Evolutionary conservation across 2,888 invertebrate species (phyloP), one percentile per base, ranked within the genome.

Genomic region (Phalera bucephala): DNA sequence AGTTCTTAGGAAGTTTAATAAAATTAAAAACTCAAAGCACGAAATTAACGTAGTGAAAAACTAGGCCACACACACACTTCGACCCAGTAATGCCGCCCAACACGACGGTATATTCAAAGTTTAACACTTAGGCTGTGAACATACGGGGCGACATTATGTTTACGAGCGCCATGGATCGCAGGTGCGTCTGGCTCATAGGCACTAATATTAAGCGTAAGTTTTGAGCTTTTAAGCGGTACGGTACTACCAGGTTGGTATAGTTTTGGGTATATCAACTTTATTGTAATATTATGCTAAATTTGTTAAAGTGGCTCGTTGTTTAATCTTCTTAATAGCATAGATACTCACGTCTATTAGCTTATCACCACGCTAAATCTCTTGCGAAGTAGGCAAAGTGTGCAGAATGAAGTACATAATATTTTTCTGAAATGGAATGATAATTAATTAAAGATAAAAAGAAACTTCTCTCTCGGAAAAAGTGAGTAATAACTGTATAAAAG

Each of bases 41-140:
- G 13, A 25, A 49, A 52, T 47, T 51, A 50, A 47, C 39, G 36
- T 27, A 36, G 31, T 51, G 36, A 47, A 52, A 52, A 65, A 66
- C 50, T 66, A 50, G 66, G 62, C 37, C 59, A 49, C 47, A 56
- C 45, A 36, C 42, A 45, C 49, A 31, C 39, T 11, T 40, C 33
- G 45, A 46, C 29, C 36, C 30, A 33, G 44, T 46, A 27, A 53
- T 47, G 47, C 42, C 42, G 46, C 33, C 55, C 39, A 27, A 52
- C 54, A 48, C 42, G 37, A 40, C 38, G 21, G 45, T 41, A 50
- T 49, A 52, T 52, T 52, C 61, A 49, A 63, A 61, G 52, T 68
- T 65, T 61, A 49, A 53, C 48, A 56, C 55, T 58, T 47, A 43
- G 17, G 27, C 8, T 35, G 32, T 44, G 55, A 64, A 67, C 58